These are phyloP conservation scores for Tipula unca DNA, from an alignment of 2,888 invertebrate species.

Conservation along the genomic window DNA sequence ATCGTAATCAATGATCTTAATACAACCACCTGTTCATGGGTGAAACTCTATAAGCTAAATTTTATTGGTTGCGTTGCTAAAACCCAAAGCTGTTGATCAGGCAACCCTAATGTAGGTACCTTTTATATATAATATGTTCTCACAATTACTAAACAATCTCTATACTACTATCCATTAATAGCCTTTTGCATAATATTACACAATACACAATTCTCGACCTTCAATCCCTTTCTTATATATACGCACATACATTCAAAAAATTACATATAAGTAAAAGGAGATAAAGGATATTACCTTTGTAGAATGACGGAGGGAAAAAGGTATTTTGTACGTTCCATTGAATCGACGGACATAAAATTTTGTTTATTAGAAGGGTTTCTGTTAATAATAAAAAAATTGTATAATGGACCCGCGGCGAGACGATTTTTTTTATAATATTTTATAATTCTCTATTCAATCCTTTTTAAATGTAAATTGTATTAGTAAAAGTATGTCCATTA, in stretches of 20 bases:
- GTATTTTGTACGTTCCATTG: background rate
- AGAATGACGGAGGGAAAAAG: background rate
- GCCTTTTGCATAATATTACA: conserved; percentile 9
- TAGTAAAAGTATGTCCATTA: background rate
- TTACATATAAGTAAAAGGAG: background rate
- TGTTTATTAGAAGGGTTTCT: background rate
- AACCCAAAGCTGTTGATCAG: background rate
- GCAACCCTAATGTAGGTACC: background rate
- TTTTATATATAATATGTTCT: background rate
- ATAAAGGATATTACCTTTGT: background rate
- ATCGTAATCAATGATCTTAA: background rate
- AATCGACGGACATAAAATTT: background rate
- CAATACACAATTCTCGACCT: background rate
- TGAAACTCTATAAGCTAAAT: background rate
- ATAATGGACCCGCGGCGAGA: conserved; percentile 18
- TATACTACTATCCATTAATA: background rate
- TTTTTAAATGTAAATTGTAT: background rate
- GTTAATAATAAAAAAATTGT: background rate
- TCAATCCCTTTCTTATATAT: background rate
- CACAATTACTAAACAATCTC: background rate
- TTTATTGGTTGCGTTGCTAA: background rate
- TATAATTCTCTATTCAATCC: conserved; percentile 14
- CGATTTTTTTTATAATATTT: background rate
- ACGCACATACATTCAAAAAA: background rate
- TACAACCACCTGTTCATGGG: background rate